Evolutionary conservation across 2,113 vertebrate species (phyloP), one percentile per base, ranked within the genome.

Genomic region (Lepus europaeus): DNA sequence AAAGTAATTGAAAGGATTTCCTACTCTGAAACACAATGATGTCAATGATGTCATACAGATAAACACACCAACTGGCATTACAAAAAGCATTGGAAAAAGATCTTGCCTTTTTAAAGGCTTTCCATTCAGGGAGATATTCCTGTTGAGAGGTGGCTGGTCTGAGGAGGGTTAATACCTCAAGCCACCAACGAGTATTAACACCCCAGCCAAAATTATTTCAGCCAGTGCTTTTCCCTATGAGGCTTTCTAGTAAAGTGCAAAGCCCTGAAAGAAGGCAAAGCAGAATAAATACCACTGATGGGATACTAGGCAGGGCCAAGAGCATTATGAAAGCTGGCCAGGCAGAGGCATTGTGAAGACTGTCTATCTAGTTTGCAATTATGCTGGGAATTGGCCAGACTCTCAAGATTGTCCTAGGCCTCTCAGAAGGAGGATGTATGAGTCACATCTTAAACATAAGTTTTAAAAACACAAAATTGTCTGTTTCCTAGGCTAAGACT

Each of bases 391-490:
- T 27, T 72, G 74, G 61, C 29, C 61, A 82, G 12, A 73, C 4
- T 78, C 64, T 39, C 8, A 33, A 68, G 82, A 69, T 45, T 89
- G 11, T 89, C 53, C 82, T 89, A 80, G 63, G 12, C 74, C 74
- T 89, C 53, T 87, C n/a, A 79, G 64, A 61, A 89, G 20, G 22
- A 79, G 5, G 31, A 2, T 64, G 2, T 29, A 45, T 91, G 72
- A 92, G 39, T 96, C 49, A 78, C 5, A 73, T 73, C 66, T 91
- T 89, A 90, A 91, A 91, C 14, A 82, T 20, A 95, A 84, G 31
- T 9, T 94, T 95, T 87, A 29, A 70, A 96, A 96, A 74, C 51
- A 89, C 83, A 89, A 81, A 92, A 63, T 81, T n/a, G 49, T 79
- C 89, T 49, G 36, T 56, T 95, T 87, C 77, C 27, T 79, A 69